Conservation (phyloP, 2,797 vertebrate species). For the Neomorphus geoffroyi region DNA sequence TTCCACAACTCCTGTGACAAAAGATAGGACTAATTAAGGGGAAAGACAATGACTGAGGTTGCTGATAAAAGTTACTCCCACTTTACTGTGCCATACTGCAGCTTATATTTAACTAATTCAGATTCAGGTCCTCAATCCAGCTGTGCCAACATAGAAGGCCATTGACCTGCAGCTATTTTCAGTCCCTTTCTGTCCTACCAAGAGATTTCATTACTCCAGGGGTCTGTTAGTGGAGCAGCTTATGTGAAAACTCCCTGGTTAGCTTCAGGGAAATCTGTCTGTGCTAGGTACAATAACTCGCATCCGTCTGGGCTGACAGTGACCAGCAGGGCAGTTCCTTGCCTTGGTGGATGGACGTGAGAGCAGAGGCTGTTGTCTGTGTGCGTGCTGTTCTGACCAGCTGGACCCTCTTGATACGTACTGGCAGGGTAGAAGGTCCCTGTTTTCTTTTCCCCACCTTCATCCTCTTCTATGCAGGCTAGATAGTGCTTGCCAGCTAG, state of each 20-base stretch:
- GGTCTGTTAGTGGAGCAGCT: background rate
- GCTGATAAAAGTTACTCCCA: background rate
- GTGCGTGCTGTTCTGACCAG: background rate
- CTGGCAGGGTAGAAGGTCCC: background rate
- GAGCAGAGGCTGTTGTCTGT: background rate
- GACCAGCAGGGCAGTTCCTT: background rate
- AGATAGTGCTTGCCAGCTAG: background rate
- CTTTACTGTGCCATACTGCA: background rate
- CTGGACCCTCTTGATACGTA: background rate
- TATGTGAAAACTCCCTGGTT: background rate
- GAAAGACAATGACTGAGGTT: fast-evolving
- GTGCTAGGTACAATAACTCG: fast-evolving
- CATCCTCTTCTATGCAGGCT: background rate
- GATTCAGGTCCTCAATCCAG: background rate
- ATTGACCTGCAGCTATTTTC: background rate
- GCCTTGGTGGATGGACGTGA: background rate
- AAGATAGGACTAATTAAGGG: background rate
- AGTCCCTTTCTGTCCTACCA: background rate
- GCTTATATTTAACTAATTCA: background rate
- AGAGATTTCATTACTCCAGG: background rate
- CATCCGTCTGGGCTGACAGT: background rate
- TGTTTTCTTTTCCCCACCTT: background rate
- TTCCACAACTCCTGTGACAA: background rate
- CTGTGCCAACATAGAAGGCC: background rate
- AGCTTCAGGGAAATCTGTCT: background rate